phyloP scores from a whole-genome alignment of 2,888 invertebrate genomes.

The Tenthredo livida region DNA sequence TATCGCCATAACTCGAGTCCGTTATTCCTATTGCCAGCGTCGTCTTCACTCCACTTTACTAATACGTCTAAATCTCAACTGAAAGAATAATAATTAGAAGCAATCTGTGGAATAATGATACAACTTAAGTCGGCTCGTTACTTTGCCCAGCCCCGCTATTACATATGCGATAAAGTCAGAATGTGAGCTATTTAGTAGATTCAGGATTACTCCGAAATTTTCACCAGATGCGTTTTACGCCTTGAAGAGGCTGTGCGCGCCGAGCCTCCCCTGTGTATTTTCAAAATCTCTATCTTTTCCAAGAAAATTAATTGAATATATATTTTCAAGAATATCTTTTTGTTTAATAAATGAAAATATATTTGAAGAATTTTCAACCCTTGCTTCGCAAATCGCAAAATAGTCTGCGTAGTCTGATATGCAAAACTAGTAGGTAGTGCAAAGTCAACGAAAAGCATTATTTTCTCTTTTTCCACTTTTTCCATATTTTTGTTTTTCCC shows the following conservation, averaged over 20 bases:
- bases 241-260: neutral
- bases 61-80: neutral
- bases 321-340: too few relatives aligned
- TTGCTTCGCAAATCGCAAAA: too few relatives aligned
- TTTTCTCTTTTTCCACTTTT: neutral
- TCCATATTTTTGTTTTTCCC: neutral
- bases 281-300: neutral
- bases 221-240: neutral
- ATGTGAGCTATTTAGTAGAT: neutral
- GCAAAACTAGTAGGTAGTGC: neutral
- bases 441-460: slow-evolving; percentile 4
- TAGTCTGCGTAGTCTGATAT: neutral
- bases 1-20: too few relatives aligned
- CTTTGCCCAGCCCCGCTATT: neutral
- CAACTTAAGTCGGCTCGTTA: neutral
- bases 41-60: neutral
- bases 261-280: neutral
- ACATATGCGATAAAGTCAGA: neutral
- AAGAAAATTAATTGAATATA: neutral
- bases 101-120: neutral
- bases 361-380: too few relatives aligned
- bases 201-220: neutral
- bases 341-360: too few relatives aligned
- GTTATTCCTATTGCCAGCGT: neutral
- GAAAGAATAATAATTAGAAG: neutral